Base-by-base conservation (phyloP, 1,140 invertebrate species). In the Papilio helenus region DNA sequence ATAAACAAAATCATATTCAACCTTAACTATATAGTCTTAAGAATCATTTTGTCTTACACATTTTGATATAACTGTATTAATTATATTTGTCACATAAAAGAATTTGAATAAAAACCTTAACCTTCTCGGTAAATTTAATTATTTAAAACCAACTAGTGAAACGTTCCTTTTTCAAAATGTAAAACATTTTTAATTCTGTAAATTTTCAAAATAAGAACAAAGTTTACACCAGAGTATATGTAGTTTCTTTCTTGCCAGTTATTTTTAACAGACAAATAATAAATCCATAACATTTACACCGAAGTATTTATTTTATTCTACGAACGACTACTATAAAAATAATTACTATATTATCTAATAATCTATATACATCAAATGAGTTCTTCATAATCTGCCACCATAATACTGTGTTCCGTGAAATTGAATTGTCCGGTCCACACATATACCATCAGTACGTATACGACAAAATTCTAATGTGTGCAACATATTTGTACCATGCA, bases 51-150 rank as follows among this genome's bases (percentile, higher is more conserved):
- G 55, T 29, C 9, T 23, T 61, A 34, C 20, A 44, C 18, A 5
- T 39, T 8, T 23, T 42, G 8, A 14, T 18, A 34, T 39, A 77
- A 65, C 39, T n/a, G 55, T 65, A 23, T 55, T 44, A 65, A 77
- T 44, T 77, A 44, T 29, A 65, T 61, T 77, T 34, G 51, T 58
- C 29, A 76, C 16, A 55, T 55, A 76, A 34, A 76, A 76, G 34
- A 10, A 76, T 29, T 74, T 68, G 34, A 68, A 68, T 68, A 29
- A 20, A 29, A 68, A 68, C 14, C 61, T 29, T 34, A 7, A 16
- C 26, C 23, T 68, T 16, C 10, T 68, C 0, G 14, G 14, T 29
- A 34, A 34, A 14, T 68, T 68, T 34, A 29, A 34, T 68, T 68
- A 29, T 29, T 68, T 68, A 7, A 68, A 68, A 68, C 4, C 3